Conservation (phyloP, 1,140 invertebrate species). For the Drosophila kanapiae region DNA sequence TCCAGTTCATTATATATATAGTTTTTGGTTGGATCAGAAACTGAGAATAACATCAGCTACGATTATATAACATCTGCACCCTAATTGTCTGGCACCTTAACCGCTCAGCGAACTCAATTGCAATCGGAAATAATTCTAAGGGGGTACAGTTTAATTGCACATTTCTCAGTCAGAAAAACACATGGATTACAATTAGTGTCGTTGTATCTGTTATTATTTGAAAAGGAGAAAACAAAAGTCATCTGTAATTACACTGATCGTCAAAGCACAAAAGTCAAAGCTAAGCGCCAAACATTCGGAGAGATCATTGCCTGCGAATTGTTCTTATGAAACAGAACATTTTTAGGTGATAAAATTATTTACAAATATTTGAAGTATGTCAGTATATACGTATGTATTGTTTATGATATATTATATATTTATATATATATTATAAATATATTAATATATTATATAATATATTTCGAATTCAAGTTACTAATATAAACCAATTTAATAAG, state of each 20-base stretch:
- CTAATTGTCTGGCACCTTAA: background rate
- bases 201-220: slow-evolving; percentile 8
- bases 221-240: background rate
- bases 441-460: background rate
- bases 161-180: slow-evolving; percentile 3
- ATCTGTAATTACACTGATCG: background rate
- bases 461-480: background rate
- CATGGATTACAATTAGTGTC: background rate
- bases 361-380: no score
- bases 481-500: background rate
- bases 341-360: no score
- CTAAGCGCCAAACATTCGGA: background rate
- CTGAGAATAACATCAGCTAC: no score
- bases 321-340: background rate
- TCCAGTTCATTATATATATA: background rate
- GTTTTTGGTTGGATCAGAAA: background rate
- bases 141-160: slow-evolving; percentile 8
- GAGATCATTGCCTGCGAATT: background rate
- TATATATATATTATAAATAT: no score
- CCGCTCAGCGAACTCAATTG: slow-evolving; percentile 5
- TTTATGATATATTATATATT: no score
- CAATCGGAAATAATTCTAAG: slow-evolving; percentile 6
- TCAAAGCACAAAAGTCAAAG: background rate
- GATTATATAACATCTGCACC: background rate
- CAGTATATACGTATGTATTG: no score